Base-by-base conservation (phyloP, 1,140 invertebrate species). In the Neodiprion lecontei region DNA sequence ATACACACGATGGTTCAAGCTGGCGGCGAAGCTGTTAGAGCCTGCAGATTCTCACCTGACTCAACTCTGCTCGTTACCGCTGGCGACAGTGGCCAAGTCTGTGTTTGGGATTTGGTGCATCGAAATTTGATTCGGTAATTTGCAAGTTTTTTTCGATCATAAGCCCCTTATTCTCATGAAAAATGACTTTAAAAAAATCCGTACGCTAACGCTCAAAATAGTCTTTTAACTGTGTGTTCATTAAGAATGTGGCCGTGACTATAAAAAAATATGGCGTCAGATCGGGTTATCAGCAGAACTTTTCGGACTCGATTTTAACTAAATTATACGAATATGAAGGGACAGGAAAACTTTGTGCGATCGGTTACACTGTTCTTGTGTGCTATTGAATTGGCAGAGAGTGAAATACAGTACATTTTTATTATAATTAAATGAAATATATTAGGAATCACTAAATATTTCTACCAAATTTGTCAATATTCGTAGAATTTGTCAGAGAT, bases 1-100 rank as follows among this genome's bases (percentile, higher is more conserved):
- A 87, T 93, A 70, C 89, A 90, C 69, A 91, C 91, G 11, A 90
- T 94, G 83, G 88, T 90, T 47, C 93, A 94, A 86, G 89, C 91
- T 8, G 91, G 91, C 73, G 91, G 92, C 14, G 90, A 91, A 79
- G 88, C 92, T 11, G 91, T 95, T 10, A 86, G 93, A 79, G 90
- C 92, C 14, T 90, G 90, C 72, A 89, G 89, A 80, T 95, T 95
- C 84, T 92, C 93, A 1, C 89, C 90, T 7, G 91, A 94, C 81
- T 93, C 92, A 50, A 89, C 90, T 2, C 82, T 91, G 61, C 84
- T 96, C 17, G 90, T 91, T 5, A 93, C 94, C 14, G 94, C 92
- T 14, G 92, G 94, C 49, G 94, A 95, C 86, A 94, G 93, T 84
- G 94, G 94, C 50, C 91, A 91, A 49, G 87, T 95, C 7, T 93